Conservation (phyloP, 2,888 invertebrate species). For the Congeria kusceri region DNA sequence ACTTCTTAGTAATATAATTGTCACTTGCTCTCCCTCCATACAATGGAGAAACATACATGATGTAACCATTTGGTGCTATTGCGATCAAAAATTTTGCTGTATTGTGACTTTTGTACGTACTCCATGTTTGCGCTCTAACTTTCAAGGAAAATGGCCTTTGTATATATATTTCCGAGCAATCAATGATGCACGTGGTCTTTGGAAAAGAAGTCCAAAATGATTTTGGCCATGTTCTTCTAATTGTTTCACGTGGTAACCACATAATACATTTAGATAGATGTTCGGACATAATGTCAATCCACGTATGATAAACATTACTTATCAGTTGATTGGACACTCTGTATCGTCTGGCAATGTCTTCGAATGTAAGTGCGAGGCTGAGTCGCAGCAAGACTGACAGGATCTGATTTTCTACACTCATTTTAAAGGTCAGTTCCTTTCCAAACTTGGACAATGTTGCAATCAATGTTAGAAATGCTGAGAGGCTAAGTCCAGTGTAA, state of each 20-base stretch:
- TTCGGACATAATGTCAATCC: conserved; percentile 42
- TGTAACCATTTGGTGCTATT: background rate
- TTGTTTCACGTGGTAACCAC: conserved; percentile 24
- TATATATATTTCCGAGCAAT: conserved; percentile 39
- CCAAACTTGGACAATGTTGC: conserved; percentile 23
- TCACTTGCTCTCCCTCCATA: conserved; percentile 3
- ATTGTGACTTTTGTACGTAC: background rate
- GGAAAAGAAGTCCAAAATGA: conserved; percentile 23
- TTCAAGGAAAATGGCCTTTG: background rate
- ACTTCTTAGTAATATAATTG: background rate
- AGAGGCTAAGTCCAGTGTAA: conserved; percentile 35
- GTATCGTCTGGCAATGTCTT: conserved; percentile 37
- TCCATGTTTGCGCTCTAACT: background rate
- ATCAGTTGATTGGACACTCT: conserved; percentile 23
- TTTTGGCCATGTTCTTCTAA: conserved; percentile 34
- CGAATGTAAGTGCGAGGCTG: conserved; percentile 30
- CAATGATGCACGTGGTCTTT: conserved; percentile 41
- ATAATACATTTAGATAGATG: conserved; percentile 26
- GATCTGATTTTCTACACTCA: conserved; percentile 33
- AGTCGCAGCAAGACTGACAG: conserved; percentile 27
- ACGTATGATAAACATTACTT: conserved; percentile 28
- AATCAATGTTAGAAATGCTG: conserved; percentile 24
- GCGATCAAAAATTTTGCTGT: background rate
- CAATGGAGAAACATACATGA: background rate
- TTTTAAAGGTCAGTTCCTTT: conserved; percentile 16